These are phyloP conservation scores for Rhynchomys soricoides DNA, from an alignment of 2,113 vertebrate species.

Conservation along the genomic window DNA sequence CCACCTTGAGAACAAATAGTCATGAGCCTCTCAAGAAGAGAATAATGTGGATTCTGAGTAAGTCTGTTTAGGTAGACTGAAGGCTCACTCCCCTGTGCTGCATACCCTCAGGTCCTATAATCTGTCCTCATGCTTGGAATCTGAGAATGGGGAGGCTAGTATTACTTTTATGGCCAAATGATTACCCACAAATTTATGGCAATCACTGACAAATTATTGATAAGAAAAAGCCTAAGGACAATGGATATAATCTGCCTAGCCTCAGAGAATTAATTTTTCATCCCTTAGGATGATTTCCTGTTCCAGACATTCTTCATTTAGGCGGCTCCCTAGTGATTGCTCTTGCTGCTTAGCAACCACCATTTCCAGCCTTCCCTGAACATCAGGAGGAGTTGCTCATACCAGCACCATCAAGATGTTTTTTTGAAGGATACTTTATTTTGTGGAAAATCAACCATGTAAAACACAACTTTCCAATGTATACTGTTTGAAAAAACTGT, in stretches of 20 bases:
- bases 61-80: neutral
- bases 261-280: conserved; percentile 24
- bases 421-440: conserved; percentile 28
- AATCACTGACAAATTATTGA: neutral
- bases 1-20: conserved; percentile 50
- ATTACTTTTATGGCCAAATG: neutral
- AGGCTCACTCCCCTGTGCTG: neutral
- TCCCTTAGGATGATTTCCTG: neutral
- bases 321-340: conserved; percentile 25
- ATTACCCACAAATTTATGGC: neutral
- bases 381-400: neutral
- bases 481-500: neutral
- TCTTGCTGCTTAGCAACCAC: conserved; percentile 76
- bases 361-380: conserved; percentile 23
- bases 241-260: neutral
- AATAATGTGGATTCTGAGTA: neutral
- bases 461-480: neutral
- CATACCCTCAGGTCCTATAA: no score
- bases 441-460: conserved; percentile 61
- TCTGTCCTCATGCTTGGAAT: neutral
- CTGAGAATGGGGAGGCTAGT: neutral
- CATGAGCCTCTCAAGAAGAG: conserved; percentile 1
- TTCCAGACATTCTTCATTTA: neutral
- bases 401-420: neutral
- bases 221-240: neutral